phyloP scores from a whole-genome alignment of 2,113 vertebrate genomes.

The Nasalis larvatus region DNA sequence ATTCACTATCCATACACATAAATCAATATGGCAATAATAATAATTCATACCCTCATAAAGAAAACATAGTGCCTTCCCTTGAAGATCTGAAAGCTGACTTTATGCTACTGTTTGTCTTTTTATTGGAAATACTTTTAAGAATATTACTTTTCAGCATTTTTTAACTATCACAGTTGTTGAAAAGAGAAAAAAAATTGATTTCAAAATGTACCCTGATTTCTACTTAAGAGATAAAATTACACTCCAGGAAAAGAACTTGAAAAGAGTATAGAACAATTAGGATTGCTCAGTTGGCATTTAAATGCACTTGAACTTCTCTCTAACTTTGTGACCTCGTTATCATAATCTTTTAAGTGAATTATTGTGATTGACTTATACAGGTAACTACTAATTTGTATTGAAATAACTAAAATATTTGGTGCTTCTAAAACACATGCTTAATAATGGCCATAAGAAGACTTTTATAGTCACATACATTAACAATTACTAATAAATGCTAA shows the following conservation, averaged over 20 bases:
- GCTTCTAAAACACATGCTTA: slow-evolving; percentile 55
- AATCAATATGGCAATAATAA: slow-evolving; percentile 57
- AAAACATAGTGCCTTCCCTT: slow-evolving; percentile 30
- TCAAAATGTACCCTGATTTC: slow-evolving; percentile 64
- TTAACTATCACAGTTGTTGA: slow-evolving; percentile 61
- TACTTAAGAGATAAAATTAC: slow-evolving; percentile 70
- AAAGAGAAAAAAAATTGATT: slow-evolving; percentile 53
- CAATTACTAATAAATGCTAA: slow-evolving; percentile 42
- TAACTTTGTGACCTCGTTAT: slow-evolving; percentile 67
- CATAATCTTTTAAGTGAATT: slow-evolving; percentile 76
- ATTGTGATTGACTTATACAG: slow-evolving; percentile 58
- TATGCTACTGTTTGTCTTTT: slow-evolving; percentile 63
- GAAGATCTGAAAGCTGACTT: slow-evolving; percentile 46
- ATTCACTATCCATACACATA: slow-evolving; percentile 49
- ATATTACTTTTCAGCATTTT: slow-evolving; percentile 60
- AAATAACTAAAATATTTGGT: slow-evolving; percentile 65
- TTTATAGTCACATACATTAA: slow-evolving; percentile 52
- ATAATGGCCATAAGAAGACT: slow-evolving; percentile 33
- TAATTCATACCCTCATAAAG: slow-evolving; percentile 61
- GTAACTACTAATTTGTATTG: slow-evolving; percentile 73
- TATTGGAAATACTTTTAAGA: slow-evolving; percentile 67
- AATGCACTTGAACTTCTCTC: slow-evolving; percentile 69
- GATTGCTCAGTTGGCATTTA: slow-evolving; percentile 70
- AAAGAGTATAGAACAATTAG: slow-evolving; percentile 69
- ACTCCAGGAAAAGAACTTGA: slow-evolving; percentile 58